These are phyloP conservation scores for Trimorus sp. DNA, from an alignment of 2,888 invertebrate genomes.

Conservation along the genomic window DNA sequence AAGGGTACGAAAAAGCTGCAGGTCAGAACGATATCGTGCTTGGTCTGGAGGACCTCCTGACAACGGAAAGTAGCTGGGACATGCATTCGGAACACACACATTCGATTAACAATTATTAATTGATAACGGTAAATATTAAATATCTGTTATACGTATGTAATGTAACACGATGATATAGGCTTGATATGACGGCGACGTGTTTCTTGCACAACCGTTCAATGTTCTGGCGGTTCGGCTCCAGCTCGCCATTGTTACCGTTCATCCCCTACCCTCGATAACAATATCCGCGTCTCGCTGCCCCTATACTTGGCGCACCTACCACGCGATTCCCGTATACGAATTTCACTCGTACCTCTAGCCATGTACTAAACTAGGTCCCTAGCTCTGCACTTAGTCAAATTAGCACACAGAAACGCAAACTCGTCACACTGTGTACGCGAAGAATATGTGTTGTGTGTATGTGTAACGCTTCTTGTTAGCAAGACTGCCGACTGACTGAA, in stretches of 20 bases:
- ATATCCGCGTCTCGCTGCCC: slow-evolving; percentile 21
- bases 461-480: slow-evolving; percentile 38
- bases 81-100: slow-evolving; percentile 70
- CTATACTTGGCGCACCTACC: slow-evolving; percentile 21
- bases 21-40: no score
- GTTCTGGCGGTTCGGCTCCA: slow-evolving; percentile 63
- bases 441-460: slow-evolving; percentile 31
- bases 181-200: slow-evolving; percentile 80
- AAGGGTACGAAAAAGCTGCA: no score
- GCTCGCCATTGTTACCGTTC: slow-evolving; percentile 64
- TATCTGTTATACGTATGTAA: slow-evolving; percentile 75
- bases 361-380: slow-evolving; percentile 39
- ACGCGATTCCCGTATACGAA: slow-evolving; percentile 19
- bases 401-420: slow-evolving; percentile 40
- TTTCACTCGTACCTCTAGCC: slow-evolving; percentile 45
- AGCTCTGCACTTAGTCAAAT: slow-evolving; percentile 16
- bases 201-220: slow-evolving; percentile 63
- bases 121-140: slow-evolving; percentile 75
- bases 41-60: slow-evolving; percentile 24
- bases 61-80: slow-evolving; percentile 57
- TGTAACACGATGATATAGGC: slow-evolving; percentile 80
- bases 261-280: slow-evolving; percentile 33
- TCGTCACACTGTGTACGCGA: slow-evolving; percentile 43
- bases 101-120: slow-evolving; percentile 76
- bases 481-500: not conserved